Evolutionary conservation across 2,888 invertebrate species (phyloP).

Genomic region (Eurytoma californica): DNA sequence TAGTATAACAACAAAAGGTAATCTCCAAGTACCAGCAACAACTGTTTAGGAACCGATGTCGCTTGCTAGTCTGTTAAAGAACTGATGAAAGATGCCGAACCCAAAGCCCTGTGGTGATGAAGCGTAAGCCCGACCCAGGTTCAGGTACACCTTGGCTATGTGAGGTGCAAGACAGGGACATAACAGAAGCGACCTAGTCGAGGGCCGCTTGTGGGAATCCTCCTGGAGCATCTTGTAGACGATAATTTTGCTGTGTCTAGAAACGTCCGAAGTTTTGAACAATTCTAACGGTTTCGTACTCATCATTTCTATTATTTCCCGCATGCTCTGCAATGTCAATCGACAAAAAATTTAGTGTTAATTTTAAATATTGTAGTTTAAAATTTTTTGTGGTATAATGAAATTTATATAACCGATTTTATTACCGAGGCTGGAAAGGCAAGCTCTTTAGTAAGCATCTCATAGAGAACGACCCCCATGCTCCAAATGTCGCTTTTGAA

Average conservation of each 20-base stretch:
- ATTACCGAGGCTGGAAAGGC: conserved; percentile 67
- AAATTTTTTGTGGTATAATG: background rate
- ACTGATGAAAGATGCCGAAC: conserved; percentile 55
- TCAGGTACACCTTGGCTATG: conserved; percentile 64
- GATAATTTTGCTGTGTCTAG: conserved; percentile 60
- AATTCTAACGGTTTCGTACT: conserved; percentile 58
- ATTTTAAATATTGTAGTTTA: background rate
- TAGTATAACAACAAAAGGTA: too few relatives aligned
- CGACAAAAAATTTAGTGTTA: background rate
- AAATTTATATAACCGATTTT: background rate
- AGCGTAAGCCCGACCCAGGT: conserved; percentile 63
- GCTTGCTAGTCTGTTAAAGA: conserved; percentile 17
- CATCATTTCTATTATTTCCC: conserved; percentile 61
- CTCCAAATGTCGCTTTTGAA: conserved; percentile 92
- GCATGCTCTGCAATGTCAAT: conserved; percentile 57
- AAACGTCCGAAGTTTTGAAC: conserved; percentile 57
- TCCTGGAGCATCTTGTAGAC: conserved; percentile 68
- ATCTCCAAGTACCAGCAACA: too few relatives aligned
- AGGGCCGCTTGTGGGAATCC: conserved; percentile 63
- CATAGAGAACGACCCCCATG: conserved; percentile 88
- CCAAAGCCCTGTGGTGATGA: conserved; percentile 44
- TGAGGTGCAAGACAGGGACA: conserved; percentile 65
- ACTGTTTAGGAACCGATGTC: too few relatives aligned
- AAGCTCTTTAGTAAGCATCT: conserved; percentile 76
- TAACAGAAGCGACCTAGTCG: conserved; percentile 64